Percentiles rank a stretch among this genome's conserved stretches.
Conservation (phyloP, 2,797 vertebrate species). For the Geotrypetes seraphini region DNA sequence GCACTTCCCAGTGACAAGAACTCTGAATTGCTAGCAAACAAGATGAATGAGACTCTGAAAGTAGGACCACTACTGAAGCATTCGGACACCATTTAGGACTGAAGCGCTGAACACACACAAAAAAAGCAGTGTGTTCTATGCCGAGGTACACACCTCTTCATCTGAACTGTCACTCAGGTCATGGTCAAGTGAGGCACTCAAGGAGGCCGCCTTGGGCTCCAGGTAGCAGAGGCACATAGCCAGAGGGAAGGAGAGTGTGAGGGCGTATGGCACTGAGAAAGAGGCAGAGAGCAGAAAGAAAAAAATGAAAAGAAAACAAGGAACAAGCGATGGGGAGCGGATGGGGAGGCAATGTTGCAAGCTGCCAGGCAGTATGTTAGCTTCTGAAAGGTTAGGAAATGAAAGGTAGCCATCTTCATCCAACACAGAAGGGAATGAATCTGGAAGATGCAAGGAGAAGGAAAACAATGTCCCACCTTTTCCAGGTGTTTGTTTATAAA, state of each 20-base stretch:
- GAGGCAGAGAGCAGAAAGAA: conserved; percentile 96
- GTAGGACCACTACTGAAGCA: conserved; percentile 68
- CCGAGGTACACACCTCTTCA: conserved; percentile 88
- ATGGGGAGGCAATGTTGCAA: conserved; percentile 86
- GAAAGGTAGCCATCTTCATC: conserved; percentile 93
- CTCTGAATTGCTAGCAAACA: conserved; percentile 51
- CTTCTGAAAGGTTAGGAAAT: conserved; percentile 84
- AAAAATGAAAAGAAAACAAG: conserved; percentile 97
- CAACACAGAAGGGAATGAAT: conserved; percentile 76
- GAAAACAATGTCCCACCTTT: conserved; percentile 81
- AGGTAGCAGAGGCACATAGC: conserved; percentile 98
- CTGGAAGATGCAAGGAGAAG: conserved; percentile 96
- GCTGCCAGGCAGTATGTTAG: conserved; percentile 81
- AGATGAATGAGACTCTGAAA: conserved; percentile 94
- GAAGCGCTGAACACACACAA: conserved; percentile 64
- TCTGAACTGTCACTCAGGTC: conserved; percentile 98
- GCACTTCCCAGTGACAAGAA: conserved; percentile 27
- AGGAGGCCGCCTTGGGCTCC: conserved; percentile 97
- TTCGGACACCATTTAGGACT: conserved; percentile 57
- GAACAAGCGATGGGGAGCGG: conserved; percentile 87
- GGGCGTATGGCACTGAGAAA: conserved; percentile 93
- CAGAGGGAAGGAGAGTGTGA: conserved; percentile 97
- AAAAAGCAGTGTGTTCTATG: conserved; percentile 58
- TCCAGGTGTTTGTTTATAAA: conserved; percentile 68
- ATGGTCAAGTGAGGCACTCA: conserved; percentile 92